Conservation (phyloP, 2,113 vertebrate genomes). For the Butastur rufipennis region DNA sequence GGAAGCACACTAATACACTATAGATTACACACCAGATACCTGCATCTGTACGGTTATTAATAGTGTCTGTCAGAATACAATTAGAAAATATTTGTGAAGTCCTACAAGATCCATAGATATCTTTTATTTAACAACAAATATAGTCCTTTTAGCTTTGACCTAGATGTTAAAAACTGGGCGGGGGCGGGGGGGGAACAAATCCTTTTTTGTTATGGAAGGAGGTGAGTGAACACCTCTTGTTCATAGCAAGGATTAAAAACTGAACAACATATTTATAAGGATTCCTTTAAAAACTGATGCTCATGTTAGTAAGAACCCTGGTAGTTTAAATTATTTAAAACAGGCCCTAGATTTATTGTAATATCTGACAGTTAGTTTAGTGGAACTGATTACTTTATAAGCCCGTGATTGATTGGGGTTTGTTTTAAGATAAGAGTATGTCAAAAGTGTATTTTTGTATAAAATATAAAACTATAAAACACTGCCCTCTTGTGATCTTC, state of each 20-base stretch:
- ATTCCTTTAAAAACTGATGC: background rate
- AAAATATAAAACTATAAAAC: background rate
- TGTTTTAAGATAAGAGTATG: background rate
- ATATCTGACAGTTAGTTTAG: background rate
- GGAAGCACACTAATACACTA: background rate
- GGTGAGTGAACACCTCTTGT: background rate
- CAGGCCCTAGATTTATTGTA: background rate
- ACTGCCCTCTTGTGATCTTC: slow-evolving; percentile 38
- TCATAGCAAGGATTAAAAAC: background rate
- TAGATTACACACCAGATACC: background rate
- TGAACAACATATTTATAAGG: background rate
- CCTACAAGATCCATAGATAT: background rate
- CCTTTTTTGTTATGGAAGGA: background rate
- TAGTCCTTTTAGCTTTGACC: background rate
- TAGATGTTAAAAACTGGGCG: background rate
- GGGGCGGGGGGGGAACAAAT: too few species aligned
- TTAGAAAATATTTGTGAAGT: background rate
- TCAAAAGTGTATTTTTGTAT: background rate
- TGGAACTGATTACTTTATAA: background rate
- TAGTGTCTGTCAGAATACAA: background rate
- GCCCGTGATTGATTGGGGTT: background rate
- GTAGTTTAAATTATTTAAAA: background rate
- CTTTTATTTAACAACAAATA: background rate
- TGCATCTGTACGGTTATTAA: background rate
- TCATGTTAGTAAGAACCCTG: background rate